Base-by-base conservation (phyloP, 2,113 vertebrate species). In the Chaetorhynchus papuensis region DNA sequence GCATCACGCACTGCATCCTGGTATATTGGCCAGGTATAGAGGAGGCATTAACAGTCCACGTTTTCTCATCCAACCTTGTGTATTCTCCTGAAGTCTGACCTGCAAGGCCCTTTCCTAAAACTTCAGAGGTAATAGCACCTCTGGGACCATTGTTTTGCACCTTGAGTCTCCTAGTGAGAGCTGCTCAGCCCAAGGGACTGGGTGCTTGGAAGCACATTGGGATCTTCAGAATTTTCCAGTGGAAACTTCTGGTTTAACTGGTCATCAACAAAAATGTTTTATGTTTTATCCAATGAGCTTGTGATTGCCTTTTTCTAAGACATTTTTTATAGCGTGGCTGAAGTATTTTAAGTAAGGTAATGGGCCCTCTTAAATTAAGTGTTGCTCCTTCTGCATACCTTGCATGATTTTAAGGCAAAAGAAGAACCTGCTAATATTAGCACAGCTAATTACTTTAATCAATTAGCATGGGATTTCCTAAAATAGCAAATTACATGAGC, bases 381-480 rank as follows among this genome's bases (percentile, higher is more conserved):
- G 50, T 42, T 72, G 13, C 28, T 93, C 27, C 35, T 47, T 71
- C 44, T 63, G 17, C 22, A 8, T 49, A 37, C 45, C 49, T 82
- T 72, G 37, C 31, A 41, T 44, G 41, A 75, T 64, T 87, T 83
- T 81, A 83, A 83, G 47, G 33, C 18, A 60, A 79, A 66, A 85
- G 78, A 79, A 69, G 20, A 80, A 86, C 24, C 16, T 33, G 20
- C 19, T 87, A 66, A 42, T 71, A 47, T 71, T 91, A 81, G 50
- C 54, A 77, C 18, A 77, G 39, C 42, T 83, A 74, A 90, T 87
- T 72, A 47, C 30, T 57, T 41, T 54, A 56, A 66, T 90, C 33
- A 83, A 19, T 87, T 63, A 65, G 30, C 41, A 53, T 84, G 72
- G 26, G 49, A 61, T 84, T 89, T 94, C 57, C 37, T 54, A 84